phyloP scores from a whole-genome alignment of 2,888 invertebrate species.

The Rhorus exstirpatorius region DNA sequence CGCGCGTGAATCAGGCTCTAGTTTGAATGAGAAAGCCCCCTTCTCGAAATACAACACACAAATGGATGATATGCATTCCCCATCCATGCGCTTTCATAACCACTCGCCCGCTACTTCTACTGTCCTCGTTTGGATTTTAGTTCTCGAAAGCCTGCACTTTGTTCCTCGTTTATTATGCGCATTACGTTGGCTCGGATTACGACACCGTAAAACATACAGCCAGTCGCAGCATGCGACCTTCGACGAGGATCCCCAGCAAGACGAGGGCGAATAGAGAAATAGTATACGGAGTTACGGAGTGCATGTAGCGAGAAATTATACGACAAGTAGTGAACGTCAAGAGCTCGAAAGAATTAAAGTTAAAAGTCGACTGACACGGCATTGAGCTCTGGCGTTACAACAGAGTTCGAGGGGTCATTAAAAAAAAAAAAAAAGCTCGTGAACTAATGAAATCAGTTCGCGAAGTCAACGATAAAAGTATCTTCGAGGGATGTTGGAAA shows the following conservation, averaged over 20 bases:
- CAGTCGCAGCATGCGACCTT: slow-evolving; percentile 43
- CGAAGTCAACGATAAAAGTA: too few species aligned
- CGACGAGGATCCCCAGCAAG: slow-evolving; percentile 18
- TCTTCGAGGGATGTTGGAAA: too few species aligned
- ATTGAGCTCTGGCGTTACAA: slow-evolving; percentile 39
- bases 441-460: too few species aligned
- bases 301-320: slow-evolving; percentile 19
- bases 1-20: slow-evolving; percentile 54
- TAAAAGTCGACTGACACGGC: slow-evolving; percentile 22
- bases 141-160: slow-evolving; percentile 15
- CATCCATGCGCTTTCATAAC: slow-evolving; percentile 42
- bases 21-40: slow-evolving; percentile 52
- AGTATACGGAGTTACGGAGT: not conserved
- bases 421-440: not conserved
- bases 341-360: slow-evolving; percentile 14
- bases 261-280: slow-evolving; percentile 14
- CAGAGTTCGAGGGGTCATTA: slow-evolving; percentile 1
- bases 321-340: slow-evolving; percentile 1
- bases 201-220: slow-evolving; percentile 49
- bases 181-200: slow-evolving; percentile 64
- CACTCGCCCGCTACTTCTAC: slow-evolving; percentile 20
- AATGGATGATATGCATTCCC: slow-evolving; percentile 28
- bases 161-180: slow-evolving; percentile 67
- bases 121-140: slow-evolving; percentile 11
- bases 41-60: slow-evolving; percentile 17